These are phyloP conservation scores for Troides oblongomaculatus DNA, from an alignment of 2,888 invertebrate species.

Conservation along the genomic window DNA sequence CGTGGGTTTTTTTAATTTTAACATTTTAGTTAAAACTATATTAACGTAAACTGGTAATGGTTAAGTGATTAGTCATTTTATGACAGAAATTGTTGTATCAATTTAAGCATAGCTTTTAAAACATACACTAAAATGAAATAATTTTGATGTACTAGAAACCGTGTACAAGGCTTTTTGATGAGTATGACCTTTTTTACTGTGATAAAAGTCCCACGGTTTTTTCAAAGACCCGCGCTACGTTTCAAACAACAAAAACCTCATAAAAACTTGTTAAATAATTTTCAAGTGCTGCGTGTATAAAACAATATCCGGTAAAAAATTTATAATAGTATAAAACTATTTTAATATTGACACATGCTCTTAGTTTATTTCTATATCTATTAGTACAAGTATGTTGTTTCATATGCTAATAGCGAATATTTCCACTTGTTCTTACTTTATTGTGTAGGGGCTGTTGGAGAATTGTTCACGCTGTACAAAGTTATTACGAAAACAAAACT, in stretches of 20 bases:
- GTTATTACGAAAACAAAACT: slow-evolving; percentile 36
- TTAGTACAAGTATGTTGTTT: not conserved
- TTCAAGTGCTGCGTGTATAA: not conserved
- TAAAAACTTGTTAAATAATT: not conserved
- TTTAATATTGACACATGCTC: not conserved
- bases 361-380: not conserved
- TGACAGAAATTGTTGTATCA: too few species aligned
- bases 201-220: not conserved
- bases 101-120: too few species aligned
- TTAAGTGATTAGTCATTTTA: too few species aligned
- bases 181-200: too few species aligned
- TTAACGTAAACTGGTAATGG: too few species aligned
- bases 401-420: slow-evolving; percentile 2
- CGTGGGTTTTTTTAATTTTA: too few species aligned
- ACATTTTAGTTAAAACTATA: too few species aligned
- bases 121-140: too few species aligned
- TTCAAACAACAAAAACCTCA: not conserved
- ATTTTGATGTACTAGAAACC: too few species aligned
- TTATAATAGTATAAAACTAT: not conserved
- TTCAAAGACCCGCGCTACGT: not conserved
- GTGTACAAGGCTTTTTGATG: too few species aligned
- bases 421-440: not conserved
- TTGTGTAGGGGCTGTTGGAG: slow-evolving; percentile 4
- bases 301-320: not conserved
- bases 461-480: slow-evolving; percentile 35